Conservation (phyloP, 2,888 invertebrate species). For the Mesopsocus fuscifrons region DNA sequence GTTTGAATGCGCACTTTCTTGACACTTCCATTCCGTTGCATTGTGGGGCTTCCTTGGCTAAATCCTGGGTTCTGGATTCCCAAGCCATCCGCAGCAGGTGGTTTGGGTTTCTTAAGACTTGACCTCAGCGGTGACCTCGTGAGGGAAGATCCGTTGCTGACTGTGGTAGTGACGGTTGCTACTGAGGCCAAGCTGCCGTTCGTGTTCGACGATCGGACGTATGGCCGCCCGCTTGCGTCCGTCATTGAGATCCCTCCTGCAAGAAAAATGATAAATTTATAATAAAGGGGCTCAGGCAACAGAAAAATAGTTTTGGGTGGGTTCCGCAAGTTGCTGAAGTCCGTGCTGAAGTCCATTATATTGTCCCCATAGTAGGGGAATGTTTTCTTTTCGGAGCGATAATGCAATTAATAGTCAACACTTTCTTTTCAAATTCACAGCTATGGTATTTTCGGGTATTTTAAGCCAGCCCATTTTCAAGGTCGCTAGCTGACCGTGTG, state of each 20-base stretch:
- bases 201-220: constrained; percentile 35
- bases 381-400: no score
- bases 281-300: no score
- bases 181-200: constrained; percentile 47
- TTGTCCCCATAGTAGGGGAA: no score
- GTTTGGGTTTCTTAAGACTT: constrained; percentile 64
- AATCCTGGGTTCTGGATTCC: constrained; percentile 79
- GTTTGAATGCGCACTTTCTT: constrained; percentile 85
- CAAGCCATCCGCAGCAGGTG: constrained; percentile 32
- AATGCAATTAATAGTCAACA: no score
- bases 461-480: no score
- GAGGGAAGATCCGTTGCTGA: constrained; percentile 23
- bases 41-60: constrained; percentile 64
- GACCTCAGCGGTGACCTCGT: constrained; percentile 52
- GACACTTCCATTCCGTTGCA: constrained; percentile 68
- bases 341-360: no score
- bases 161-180: constrained; percentile 48
- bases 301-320: no score
- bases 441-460: no score
- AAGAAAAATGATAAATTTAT: no score
- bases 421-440: no score
- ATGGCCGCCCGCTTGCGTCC: constrained; percentile 70
- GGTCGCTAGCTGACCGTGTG: no score
- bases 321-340: no score
- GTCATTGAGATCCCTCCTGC: constrained; percentile 59